phyloP scores from a whole-genome alignment of 1,140 invertebrate genomes.

The Bilobella aurantiaca region DNA sequence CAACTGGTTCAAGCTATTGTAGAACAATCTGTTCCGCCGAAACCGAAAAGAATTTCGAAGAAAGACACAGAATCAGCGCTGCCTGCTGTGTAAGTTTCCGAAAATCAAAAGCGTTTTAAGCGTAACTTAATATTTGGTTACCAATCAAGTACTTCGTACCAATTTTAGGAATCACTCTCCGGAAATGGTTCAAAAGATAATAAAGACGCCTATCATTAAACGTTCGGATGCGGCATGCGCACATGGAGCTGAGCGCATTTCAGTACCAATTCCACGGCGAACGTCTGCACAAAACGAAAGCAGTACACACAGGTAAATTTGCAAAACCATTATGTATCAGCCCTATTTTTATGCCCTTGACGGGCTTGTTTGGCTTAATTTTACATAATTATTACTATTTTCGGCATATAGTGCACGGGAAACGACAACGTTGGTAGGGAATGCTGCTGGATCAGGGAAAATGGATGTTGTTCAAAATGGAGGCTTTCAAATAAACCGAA shows the following conservation, averaged over 20 bases:
- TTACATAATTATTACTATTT: too few species aligned
- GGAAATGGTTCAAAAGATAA: not conserved
- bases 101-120: not conserved
- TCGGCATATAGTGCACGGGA: too few species aligned
- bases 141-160: not conserved
- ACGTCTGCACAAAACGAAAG: not conserved
- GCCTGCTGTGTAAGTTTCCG: not conserved
- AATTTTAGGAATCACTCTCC: not conserved
- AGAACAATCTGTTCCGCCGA: too few species aligned
- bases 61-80: too few species aligned
- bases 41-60: too few species aligned
- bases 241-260: not conserved
- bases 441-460: too few species aligned
- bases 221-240: not conserved
- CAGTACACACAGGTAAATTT: not conserved
- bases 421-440: too few species aligned
- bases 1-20: too few species aligned
- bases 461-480: too few species aligned
- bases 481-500: too few species aligned
- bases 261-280: not conserved
- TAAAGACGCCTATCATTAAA: not conserved
- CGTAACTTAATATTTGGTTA: not conserved
- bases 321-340: not conserved
- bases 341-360: not conserved
- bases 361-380: too few species aligned